phyloP scores from a whole-genome alignment of 1,140 invertebrate genomes.

The Sitodiplosis mosellana region DNA sequence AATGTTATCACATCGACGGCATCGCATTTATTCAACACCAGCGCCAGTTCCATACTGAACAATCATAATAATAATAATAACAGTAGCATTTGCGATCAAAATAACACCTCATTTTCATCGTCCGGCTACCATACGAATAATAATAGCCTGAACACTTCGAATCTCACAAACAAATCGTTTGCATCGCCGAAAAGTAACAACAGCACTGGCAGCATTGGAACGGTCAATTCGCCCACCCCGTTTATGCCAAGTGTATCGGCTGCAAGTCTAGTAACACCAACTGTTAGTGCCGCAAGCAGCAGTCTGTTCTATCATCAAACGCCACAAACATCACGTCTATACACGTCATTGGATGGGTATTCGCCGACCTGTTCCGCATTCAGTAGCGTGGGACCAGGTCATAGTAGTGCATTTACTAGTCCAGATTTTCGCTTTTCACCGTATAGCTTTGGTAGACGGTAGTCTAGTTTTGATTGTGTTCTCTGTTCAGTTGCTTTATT shows the following conservation, averaged over 20 bases:
- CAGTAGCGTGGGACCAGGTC: neutral
- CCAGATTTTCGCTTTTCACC: neutral
- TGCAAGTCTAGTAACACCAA: constrained; percentile 6
- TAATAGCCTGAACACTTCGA: neutral
- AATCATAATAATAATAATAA: constrained; percentile 7
- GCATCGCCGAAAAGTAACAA: constrained; percentile 3
- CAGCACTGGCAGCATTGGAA: constrained; percentile 11
- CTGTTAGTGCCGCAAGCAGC: constrained; percentile 12
- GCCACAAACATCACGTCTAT: constrained; percentile 13
- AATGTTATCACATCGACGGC: constrained; percentile 14
- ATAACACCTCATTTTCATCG: neutral
- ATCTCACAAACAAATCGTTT: neutral
- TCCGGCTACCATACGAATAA: neutral
- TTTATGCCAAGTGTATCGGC: neutral
- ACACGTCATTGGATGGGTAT: constrained; percentile 1
- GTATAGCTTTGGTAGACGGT: neutral
- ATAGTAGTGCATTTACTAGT: constrained; percentile 2
- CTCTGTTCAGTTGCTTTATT: too few species aligned
- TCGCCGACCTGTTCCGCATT: neutral
- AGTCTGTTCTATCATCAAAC: constrained; percentile 21
- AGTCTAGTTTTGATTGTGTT: neutral
- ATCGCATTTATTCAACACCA: neutral
- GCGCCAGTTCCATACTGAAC: constrained; percentile 3
- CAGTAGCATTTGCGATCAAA: constrained; percentile 11
- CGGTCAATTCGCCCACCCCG: constrained; percentile 16